Evolutionary conservation across 2,888 invertebrate species (phyloP), one percentile per base, ranked within the genome.

Genomic region (Euplexia lucipara): DNA sequence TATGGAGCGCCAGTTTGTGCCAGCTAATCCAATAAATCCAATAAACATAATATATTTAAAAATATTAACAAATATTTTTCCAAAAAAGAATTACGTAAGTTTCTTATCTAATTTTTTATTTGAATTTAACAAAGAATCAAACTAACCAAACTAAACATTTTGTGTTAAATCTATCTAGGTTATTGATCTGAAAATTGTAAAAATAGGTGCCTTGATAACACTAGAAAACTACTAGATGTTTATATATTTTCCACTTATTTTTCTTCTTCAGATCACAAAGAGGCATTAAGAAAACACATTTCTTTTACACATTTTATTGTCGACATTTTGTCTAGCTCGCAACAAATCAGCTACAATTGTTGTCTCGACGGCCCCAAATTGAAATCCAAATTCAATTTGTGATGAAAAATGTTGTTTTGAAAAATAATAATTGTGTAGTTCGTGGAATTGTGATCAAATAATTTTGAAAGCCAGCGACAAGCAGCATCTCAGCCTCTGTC

Each of bases 271-370:
- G 6, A 14, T 2, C 12, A 3, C 10, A 48, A 42, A n/a, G 16
- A 45, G 9, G 18, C 18, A 35, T 20, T 41, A 39, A n/a, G n/a
- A 47, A 37, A 9, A 2, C n/a, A 60, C 1, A 16, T 34, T 49
- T 58, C 64, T 22, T 37, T 52, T 47, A 47, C 41, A 37, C 26
- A 26, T 26, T 26, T 2, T 26, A 26, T 35, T 52, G 53, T 18
- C 32, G 60, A 58, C 60, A 60, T 60, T 78, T 78, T 48, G 45
- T 78, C 47, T 62, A 61, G 20, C 42, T 59, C 37, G 16, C 56
- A 53, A 65, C 41, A 64, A 78, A 81, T 81, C 59, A 81, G 22
- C 59, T 30, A 20, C 74, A 53, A 68, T 78, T 77, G 64, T 77
- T 68, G 59, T 57, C 53, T 58, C 57, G 42, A 58, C 51, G 37